Evolutionary conservation across 2,888 invertebrate genomes (phyloP).

Genomic region (Drosophila infuscata): DNA sequence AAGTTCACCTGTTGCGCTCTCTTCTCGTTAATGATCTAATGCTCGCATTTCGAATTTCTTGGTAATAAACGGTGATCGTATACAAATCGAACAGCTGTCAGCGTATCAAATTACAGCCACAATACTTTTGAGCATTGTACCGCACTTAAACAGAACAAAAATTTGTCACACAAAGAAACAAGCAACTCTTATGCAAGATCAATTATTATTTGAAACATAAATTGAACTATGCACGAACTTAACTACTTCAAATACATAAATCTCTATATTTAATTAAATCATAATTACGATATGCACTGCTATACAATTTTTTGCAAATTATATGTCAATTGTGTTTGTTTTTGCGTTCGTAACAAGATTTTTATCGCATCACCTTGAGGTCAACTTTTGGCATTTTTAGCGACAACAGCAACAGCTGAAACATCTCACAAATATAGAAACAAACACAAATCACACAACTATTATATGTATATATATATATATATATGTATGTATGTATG

Average conservation of each 20-base stretch:
- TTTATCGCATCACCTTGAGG: slow-evolving; percentile 58
- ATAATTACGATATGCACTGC: slow-evolving; percentile 29
- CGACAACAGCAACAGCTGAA: slow-evolving; percentile 48
- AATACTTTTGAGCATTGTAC: slow-evolving; percentile 21
- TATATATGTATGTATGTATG: neutral
- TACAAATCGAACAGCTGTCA: slow-evolving; percentile 38
- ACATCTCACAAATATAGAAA: slow-evolving; percentile 20
- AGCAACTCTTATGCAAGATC: slow-evolving; percentile 54
- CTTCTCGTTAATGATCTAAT: slow-evolving; percentile 23
- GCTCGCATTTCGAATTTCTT: slow-evolving; percentile 36
- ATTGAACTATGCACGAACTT: neutral
- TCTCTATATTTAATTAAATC: slow-evolving; percentile 1
- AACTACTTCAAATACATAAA: neutral
- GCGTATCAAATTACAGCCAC: slow-evolving; percentile 33
- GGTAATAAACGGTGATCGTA: slow-evolving; percentile 29
- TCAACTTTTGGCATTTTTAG: slow-evolving; percentile 44
- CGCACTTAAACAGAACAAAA: slow-evolving; percentile 28
- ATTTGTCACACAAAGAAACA: slow-evolving; percentile 28
- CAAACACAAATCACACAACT: slow-evolving; percentile 22
- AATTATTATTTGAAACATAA: slow-evolving; percentile 3
- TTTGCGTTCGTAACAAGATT: slow-evolving; percentile 42
- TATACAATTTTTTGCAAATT: slow-evolving; percentile 24
- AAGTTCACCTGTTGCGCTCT: slow-evolving; percentile 48
- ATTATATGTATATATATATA: neutral
- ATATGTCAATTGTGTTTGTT: slow-evolving; percentile 29